phyloP scores from a whole-genome alignment of 2,888 invertebrate species.

The Crematogaster levior region DNA sequence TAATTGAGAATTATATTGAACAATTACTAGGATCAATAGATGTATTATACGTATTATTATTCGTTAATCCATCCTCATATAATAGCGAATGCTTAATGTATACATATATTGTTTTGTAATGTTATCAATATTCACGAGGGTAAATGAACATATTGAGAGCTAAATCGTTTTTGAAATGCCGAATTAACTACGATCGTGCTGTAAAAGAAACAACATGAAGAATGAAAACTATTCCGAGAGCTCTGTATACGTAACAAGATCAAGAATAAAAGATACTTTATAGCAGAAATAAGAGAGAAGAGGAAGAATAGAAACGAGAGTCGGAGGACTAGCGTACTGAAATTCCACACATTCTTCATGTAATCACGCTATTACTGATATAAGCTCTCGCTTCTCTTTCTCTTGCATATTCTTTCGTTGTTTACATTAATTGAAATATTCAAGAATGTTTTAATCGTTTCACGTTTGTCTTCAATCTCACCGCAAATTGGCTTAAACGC shows the following conservation, averaged over 20 bases:
- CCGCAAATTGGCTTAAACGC: neutral
- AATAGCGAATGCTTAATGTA: constrained; percentile 32
- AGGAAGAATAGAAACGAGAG: neutral
- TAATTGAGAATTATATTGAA: constrained; percentile 49
- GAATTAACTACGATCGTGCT: neutral
- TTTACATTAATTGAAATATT: neutral
- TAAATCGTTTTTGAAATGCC: neutral
- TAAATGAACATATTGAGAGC: constrained; percentile 1
- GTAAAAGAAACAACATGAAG: neutral
- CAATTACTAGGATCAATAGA: constrained; percentile 50
- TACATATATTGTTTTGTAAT: constrained; percentile 6
- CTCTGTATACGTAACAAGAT: constrained; percentile 11
- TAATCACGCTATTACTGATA: neutral
- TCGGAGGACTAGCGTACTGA: neutral
- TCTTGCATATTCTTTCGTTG: neutral
- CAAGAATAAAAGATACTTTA: constrained; percentile 26
- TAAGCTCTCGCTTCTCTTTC: neutral
- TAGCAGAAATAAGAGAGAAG: neutral
- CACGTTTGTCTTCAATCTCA: neutral
- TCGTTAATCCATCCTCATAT: constrained; percentile 14
- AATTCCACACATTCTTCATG: neutral
- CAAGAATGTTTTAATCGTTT: too few relatives aligned
- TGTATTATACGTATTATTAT: constrained; percentile 36
- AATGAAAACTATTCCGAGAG: constrained; percentile 1
- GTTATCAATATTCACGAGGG: constrained; percentile 34